A percentile compares a stretch with the other conserved stretches of the same genome.
These are phyloP conservation scores for Chelonia mydas DNA, from an alignment of 2,797 vertebrate species.

Conservation along the genomic window DNA sequence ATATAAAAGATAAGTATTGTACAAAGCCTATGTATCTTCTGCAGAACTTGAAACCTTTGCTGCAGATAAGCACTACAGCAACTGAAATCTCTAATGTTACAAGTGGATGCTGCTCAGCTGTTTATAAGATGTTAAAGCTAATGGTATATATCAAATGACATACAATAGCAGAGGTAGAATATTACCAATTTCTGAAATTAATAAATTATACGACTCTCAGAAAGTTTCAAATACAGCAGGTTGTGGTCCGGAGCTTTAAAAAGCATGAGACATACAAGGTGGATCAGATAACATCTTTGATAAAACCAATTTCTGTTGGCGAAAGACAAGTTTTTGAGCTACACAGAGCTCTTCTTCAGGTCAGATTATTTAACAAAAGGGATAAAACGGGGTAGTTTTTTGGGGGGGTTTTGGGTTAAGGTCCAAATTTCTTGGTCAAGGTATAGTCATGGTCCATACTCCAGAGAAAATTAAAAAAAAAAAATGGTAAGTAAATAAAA, in stretches of 20 bases:
- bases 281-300: background rate
- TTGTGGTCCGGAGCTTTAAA: background rate
- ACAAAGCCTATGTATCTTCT: background rate
- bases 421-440: too few species aligned
- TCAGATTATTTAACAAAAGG: background rate
- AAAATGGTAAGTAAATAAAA: too few species aligned
- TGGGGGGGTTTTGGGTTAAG: too few species aligned
- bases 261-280: background rate
- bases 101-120: background rate
- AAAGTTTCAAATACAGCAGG: background rate
- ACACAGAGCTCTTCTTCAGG: background rate
- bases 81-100: background rate
- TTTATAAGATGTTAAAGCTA: background rate
- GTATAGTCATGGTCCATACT: too few species aligned
- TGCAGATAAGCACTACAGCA: background rate
- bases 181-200: background rate
- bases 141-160: background rate
- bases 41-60: background rate
- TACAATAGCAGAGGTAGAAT: background rate
- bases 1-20: background rate
- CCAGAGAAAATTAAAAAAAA: too few species aligned
- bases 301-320: background rate
- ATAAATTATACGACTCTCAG: background rate
- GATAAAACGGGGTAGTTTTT: too few species aligned
- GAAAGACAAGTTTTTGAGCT: background rate